Evolutionary conservation across 2,888 invertebrate genomes (phyloP).

Genomic region (Junonia oenone): DNA sequence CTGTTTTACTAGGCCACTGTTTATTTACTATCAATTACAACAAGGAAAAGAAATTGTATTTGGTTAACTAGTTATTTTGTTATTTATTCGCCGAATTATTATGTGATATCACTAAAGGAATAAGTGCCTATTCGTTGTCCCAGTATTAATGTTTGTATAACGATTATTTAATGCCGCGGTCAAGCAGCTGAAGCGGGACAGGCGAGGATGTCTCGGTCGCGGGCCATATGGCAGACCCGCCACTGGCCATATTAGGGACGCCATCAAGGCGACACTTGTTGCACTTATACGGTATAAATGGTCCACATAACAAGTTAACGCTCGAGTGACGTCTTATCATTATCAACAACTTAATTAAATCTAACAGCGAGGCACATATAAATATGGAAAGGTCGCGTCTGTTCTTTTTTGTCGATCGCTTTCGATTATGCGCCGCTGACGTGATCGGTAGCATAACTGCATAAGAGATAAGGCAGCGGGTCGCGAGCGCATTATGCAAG

Average conservation of each 20-base stretch:
- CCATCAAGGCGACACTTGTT: conserved; percentile 76
- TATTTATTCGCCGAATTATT: neutral
- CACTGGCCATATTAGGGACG: conserved; percentile 69
- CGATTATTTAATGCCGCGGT: conserved; percentile 34
- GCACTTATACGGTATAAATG: conserved; percentile 76
- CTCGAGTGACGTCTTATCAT: conserved; percentile 53
- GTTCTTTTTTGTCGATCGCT: conserved; percentile 28
- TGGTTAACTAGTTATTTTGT: neutral
- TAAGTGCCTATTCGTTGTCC: conserved; percentile 33
- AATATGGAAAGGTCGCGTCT: conserved; percentile 35
- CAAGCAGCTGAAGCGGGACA: conserved; percentile 48
- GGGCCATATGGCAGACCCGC: conserved; percentile 72
- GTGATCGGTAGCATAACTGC: conserved; percentile 47
- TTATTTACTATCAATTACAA: conserved; percentile 8
- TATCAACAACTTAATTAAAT: conserved; percentile 42
- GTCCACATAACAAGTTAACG: conserved; percentile 59
- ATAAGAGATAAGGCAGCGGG: conserved; percentile 51
- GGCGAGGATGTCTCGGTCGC: conserved; percentile 64
- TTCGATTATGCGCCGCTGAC: conserved; percentile 37
- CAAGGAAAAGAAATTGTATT: conserved; percentile 5
- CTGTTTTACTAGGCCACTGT: conserved; percentile 2
- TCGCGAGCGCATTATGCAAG: conserved; percentile 67
- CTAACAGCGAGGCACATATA: conserved; percentile 39
- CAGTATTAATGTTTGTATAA: conserved; percentile 44
- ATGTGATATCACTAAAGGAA: neutral